Evolutionary conservation across 2,888 invertebrate species (phyloP), one percentile per base, ranked within the genome.

Genomic region (Glaucopsyche alexis): DNA sequence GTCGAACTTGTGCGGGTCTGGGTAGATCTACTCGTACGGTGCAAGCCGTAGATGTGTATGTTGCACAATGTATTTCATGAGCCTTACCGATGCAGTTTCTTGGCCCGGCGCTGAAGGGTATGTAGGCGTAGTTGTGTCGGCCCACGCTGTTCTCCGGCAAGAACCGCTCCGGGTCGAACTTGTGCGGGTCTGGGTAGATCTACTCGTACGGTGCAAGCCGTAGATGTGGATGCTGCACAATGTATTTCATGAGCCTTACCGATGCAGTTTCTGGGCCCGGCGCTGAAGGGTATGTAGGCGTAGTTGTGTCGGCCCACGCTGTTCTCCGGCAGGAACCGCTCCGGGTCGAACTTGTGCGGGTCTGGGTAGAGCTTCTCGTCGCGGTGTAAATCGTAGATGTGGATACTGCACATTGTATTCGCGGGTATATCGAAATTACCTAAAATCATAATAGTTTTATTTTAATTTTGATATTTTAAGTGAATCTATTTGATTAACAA

Each of bases 331-430:
- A 95, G 82, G 84, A 96, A 96, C 76, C 96, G 87, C 71, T 96
- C 96, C 0, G 96, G 96, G 81, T 95, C 94, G 82, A 95, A 96
- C 75, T 87, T 91, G 66, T 93, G 86, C 0, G 96, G 96, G 77
- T 96, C 90, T 0, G 94, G 93, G 87, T 94, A 96, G 94, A 87
- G n/a, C 94, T 89, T 0, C 5, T 94, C 93, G 81, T 95, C 93
- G 9, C 95, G 93, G 83, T 96, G 96, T 9, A 95, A 79, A 79
- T 95, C 95, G 78, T 86, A 94, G n/a, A 95, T 94, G 64, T 94
- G 93, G 9, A 96, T 85, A 77, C 93, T 93, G 1, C 94, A 87
- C n/a, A 87, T 82, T 0, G 91, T 84, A 5, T 90, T 90, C 47
- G 86, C 84, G 0, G 95, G 95, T 71, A 96, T 78, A 0, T 80